These are phyloP conservation scores for Amblyjoppa proteus DNA, from an alignment of 2,888 invertebrate species.

Conservation along the genomic window DNA sequence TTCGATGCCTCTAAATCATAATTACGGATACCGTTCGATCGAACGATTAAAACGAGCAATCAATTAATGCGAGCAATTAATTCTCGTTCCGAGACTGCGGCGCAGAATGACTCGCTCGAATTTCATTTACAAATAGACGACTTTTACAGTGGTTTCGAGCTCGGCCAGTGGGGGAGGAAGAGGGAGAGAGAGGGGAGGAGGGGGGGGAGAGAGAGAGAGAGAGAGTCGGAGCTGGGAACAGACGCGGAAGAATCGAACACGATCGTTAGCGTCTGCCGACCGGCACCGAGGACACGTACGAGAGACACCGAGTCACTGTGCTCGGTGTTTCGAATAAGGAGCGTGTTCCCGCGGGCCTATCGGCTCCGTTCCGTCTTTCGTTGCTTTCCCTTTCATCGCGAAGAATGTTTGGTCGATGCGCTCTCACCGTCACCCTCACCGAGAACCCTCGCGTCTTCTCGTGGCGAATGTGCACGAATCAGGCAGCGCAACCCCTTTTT, in stretches of 20 bases:
- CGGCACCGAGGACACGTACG: constrained; percentile 24
- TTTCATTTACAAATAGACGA: constrained; percentile 58
- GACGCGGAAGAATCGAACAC: constrained; percentile 44
- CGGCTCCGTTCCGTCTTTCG: constrained; percentile 37
- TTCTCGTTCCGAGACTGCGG: not conserved
- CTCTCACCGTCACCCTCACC: not conserved
- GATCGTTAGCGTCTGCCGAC: constrained; percentile 53
- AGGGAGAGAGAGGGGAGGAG: not conserved
- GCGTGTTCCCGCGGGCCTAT: constrained; percentile 40
- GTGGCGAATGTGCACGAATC: too few relatives aligned
- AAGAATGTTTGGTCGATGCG: constrained; percentile 57
- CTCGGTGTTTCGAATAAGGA: constrained; percentile 33
- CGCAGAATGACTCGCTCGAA: constrained; percentile 58
- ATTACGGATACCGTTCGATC: not conserved
- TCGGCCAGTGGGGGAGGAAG: not conserved
- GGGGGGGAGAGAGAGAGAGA: not conserved
- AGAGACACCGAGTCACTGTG: constrained; percentile 12
- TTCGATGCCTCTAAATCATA: too few relatives aligned
- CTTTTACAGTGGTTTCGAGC: constrained; percentile 44
- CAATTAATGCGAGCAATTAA: constrained; percentile 5
- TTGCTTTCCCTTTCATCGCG: constrained; percentile 66
- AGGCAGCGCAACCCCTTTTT: not conserved
- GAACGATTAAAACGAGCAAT: constrained; percentile 1
- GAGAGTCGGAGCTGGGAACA: not conserved
- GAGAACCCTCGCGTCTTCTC: constrained; percentile 37